Evolutionary conservation across 2,113 vertebrate genomes (phyloP).

Genomic region (Rhombomys opimus): DNA sequence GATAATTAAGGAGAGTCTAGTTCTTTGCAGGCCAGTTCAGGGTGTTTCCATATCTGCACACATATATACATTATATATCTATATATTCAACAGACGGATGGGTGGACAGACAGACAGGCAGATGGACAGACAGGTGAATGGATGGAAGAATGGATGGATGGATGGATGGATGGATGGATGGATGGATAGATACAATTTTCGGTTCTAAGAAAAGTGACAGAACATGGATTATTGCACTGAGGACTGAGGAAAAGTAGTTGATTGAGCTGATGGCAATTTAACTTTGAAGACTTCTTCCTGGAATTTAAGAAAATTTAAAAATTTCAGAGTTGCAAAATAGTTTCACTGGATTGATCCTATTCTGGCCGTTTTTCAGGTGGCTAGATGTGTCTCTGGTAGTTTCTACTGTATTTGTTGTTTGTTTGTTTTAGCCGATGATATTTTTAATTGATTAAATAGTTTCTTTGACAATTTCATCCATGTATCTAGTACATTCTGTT

Average conservation of each 20-base stretch:
- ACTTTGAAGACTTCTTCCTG: neutral
- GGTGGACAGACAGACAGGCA: neutral
- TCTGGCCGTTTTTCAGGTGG: neutral
- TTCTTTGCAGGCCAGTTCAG: neutral
- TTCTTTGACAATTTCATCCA: neutral
- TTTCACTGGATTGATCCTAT: neutral
- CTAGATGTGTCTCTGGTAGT: neutral
- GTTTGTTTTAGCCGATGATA: neutral
- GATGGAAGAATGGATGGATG: neutral
- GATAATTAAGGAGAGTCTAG: neutral
- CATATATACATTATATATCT: neutral
- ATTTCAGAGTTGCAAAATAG: neutral
- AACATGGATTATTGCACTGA: neutral
- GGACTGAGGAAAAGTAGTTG: neutral
- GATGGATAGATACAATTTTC: neutral
- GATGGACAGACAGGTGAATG: neutral
- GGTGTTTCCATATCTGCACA: neutral
- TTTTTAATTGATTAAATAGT: neutral
- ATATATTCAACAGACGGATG: neutral
- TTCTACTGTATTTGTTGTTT: neutral
- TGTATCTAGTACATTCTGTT: neutral
- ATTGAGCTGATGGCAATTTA: neutral
- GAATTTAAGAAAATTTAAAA: neutral
- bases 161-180: neutral
- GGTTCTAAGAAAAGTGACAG: neutral